A percentile compares a stretch with the other conserved stretches of the same genome.
phyloP scores from a whole-genome alignment of 2,113 vertebrate species.

The Prionailurus bengalensis region DNA sequence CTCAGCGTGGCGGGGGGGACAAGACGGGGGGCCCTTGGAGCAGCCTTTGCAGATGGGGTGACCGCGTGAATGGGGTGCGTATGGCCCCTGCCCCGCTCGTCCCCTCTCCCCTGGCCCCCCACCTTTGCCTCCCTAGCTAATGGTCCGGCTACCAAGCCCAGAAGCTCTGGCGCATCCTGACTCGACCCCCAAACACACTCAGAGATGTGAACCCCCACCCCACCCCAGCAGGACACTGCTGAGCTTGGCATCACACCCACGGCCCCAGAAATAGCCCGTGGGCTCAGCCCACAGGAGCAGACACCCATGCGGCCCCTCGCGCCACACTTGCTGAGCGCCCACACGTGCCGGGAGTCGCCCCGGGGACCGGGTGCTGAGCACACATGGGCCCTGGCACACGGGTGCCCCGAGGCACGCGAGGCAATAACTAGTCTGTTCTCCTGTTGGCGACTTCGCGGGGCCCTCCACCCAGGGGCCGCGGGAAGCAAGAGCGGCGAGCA shows the following conservation, averaged over 20 bases:
- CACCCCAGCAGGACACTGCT: fast-evolving
- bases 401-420: fast-evolving
- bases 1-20: neutral
- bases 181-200: neutral
- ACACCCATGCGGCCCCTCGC: neutral
- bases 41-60: neutral
- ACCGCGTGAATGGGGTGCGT: fast-evolving
- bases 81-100: neutral
- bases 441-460: fast-evolving
- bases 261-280: neutral
- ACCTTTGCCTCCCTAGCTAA: neutral
- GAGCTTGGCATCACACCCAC: neutral
- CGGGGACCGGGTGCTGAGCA: neutral
- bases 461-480: neutral
- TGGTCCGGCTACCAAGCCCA: neutral
- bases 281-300: neutral
- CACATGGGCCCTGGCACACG: neutral
- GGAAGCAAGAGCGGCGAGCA: neutral
- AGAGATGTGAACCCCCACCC: too few species aligned
- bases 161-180: neutral
- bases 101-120: neutral
- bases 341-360: fast-evolving
- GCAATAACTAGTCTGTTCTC: neutral
- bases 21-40: neutral
- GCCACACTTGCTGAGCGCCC: neutral